Conservation (phyloP, 1,140 invertebrate species). For the Sminthurides bifidus region DNA sequence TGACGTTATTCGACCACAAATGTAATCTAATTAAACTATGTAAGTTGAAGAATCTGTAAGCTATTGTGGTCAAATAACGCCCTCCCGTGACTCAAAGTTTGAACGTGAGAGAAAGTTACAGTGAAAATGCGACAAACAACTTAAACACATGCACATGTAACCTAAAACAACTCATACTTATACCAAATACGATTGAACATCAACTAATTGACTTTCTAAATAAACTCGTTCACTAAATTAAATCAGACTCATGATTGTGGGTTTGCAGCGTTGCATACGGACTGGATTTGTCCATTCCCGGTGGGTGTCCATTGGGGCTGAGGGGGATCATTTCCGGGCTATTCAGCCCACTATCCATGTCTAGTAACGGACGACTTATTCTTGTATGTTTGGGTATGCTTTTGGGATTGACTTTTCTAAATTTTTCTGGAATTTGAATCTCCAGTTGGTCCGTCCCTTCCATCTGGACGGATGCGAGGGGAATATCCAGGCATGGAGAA, state of each 20-base stretch:
- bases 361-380: not conserved
- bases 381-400: slow-evolving; percentile 8
- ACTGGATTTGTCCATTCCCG: not conserved
- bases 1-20: no score
- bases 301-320: not conserved
- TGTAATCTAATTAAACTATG: no score
- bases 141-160: no score
- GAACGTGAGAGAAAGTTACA: no score
- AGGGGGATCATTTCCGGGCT: slow-evolving; percentile 2
- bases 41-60: no score
- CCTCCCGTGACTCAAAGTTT: no score
- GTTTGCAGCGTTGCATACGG: slow-evolving; percentile 1
- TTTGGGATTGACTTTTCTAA: slow-evolving; percentile 7
- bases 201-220: no score
- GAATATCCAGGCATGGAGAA: slow-evolving; percentile 63
- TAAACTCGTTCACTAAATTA: no score
- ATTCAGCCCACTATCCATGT: not conserved
- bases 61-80: no score
- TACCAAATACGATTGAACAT: no score
- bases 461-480: slow-evolving; percentile 55
- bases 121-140: no score
- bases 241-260: slow-evolving; percentile 3
- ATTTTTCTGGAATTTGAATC: slow-evolving; percentile 38
- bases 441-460: slow-evolving; percentile 48
- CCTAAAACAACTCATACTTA: no score